Conservation (phyloP, 2,113 vertebrate genomes). For the Aptenodytes forsteri region DNA sequence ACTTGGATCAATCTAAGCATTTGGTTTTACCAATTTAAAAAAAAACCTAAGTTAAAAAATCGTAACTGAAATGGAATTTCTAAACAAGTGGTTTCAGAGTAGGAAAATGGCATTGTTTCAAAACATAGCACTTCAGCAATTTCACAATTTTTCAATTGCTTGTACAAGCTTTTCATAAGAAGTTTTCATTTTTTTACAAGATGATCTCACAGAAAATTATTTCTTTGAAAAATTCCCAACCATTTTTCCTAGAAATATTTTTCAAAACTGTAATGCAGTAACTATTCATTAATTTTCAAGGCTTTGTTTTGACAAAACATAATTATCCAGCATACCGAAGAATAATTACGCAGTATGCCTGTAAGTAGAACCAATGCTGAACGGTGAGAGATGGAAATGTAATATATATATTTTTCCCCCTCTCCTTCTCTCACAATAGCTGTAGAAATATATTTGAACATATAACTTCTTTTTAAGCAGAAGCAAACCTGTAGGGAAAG, state of each 20-base stretch:
- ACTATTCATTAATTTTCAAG: slow-evolving; percentile 4
- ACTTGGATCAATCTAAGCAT: background rate
- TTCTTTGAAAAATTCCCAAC: slow-evolving; percentile 48
- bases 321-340: background rate
- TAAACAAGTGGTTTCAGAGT: slow-evolving; percentile 43
- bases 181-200: background rate
- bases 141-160: slow-evolving; percentile 42
- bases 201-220: slow-evolving; percentile 16
- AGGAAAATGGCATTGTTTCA: slow-evolving; percentile 52
- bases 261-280: background rate
- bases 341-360: background rate
- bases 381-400: background rate
- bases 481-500: background rate
- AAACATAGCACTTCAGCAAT: slow-evolving; percentile 35
- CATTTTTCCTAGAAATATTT: slow-evolving; percentile 57
- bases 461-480: background rate
- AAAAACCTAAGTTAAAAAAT: background rate
- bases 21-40: background rate
- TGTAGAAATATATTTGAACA: background rate
- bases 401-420: background rate
- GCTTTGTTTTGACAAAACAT: background rate
- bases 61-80: slow-evolving; percentile 28
- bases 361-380: background rate
- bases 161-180: slow-evolving; percentile 9
- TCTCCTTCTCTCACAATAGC: background rate